Conservation (phyloP, 1,140 invertebrate genomes). For the Drosophila orosa region DNA sequence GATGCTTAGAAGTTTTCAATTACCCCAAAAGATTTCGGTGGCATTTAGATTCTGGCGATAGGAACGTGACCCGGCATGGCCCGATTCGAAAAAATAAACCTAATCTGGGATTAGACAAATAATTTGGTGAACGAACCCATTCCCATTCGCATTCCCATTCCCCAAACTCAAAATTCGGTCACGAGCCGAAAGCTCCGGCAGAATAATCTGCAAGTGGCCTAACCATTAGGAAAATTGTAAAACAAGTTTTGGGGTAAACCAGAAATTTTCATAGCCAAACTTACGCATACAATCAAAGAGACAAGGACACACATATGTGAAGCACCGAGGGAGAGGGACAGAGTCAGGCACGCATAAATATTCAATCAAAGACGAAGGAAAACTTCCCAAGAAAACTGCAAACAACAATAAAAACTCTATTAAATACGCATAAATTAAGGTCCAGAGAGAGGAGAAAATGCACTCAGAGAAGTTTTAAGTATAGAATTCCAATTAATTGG, state of each 20-base stretch:
- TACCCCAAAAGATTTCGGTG: constrained; percentile 35
- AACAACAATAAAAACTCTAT: constrained; percentile 82
- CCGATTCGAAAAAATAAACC: constrained; percentile 19
- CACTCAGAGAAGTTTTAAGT: background rate
- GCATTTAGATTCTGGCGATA: constrained; percentile 45
- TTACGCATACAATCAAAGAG: constrained; percentile 28
- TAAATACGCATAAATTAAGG: constrained; percentile 82
- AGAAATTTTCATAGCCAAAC: constrained; percentile 52
- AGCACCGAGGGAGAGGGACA: constrained; percentile 14
- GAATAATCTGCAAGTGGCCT: constrained; percentile 20
- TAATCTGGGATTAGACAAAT: constrained; percentile 37
- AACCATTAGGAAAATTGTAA: constrained; percentile 58
- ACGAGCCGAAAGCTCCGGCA: constrained; percentile 14
- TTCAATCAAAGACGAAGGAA: constrained; percentile 72
- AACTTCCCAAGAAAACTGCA: constrained; percentile 68
- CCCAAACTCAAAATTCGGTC: constrained; percentile 14
- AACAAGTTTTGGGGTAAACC: constrained; percentile 48
- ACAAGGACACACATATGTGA: constrained; percentile 13
- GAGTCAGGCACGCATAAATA: constrained; percentile 61
- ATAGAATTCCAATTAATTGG: too few species aligned
- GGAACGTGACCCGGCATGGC: constrained; percentile 40
- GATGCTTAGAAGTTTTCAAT: constrained; percentile 48
- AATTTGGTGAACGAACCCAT: constrained; percentile 8
- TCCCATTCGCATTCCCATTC: too few species aligned
- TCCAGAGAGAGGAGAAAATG: constrained; percentile 5